Percentiles rank a stretch among this genome's conserved stretches.
phyloP scores from a whole-genome alignment of 2,888 invertebrate genomes.

The Buathra laborator region DNA sequence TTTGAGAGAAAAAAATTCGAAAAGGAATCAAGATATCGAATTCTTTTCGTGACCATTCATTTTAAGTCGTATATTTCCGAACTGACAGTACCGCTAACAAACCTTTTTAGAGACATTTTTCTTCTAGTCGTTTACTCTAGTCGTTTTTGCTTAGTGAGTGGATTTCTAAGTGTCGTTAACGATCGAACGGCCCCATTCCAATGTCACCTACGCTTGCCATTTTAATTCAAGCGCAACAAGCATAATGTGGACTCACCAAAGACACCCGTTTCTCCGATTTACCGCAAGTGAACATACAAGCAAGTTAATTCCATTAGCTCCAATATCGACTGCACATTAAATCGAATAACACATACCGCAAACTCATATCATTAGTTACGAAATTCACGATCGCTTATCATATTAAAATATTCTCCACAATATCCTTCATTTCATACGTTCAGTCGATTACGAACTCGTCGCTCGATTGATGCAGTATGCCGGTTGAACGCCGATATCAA shows the following conservation, averaged over 20 bases:
- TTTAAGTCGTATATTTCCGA: no score
- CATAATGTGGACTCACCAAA: not conserved
- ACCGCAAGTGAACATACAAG: not conserved
- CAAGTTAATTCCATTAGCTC: slow-evolving; percentile 47
- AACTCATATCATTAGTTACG: not conserved
- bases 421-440: not conserved
- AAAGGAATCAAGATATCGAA: no score
- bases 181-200: slow-evolving; percentile 45
- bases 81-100: no score
- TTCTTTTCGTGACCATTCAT: no score
- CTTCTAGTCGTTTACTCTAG: not conserved
- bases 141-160: slow-evolving; percentile 1
- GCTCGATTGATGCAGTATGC: not conserved
- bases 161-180: slow-evolving; percentile 36
- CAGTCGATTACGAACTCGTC: not conserved
- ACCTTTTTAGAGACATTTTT: no score
- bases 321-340: slow-evolving; percentile 31
- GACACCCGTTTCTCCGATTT: slow-evolving; percentile 22
- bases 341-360: not conserved
- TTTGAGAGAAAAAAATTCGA: no score
- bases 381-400: not conserved
- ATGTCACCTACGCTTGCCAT: slow-evolving; percentile 56
- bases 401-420: not conserved
- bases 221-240: slow-evolving; percentile 52
- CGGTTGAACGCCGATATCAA: not conserved